Evolutionary conservation across 2,888 invertebrate species (phyloP).

Genomic region (Euplexia lucipara): DNA sequence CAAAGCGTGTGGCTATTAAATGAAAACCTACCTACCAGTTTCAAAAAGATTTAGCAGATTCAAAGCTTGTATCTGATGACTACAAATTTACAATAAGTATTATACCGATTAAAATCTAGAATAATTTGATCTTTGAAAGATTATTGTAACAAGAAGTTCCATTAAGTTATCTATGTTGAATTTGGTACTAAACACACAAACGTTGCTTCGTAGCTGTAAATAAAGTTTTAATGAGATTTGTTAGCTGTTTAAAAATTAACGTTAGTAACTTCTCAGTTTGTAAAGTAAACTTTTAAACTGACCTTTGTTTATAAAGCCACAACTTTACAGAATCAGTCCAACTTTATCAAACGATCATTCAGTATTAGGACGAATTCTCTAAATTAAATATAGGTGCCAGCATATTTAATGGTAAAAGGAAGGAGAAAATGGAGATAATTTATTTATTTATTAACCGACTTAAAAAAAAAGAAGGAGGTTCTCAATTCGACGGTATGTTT

Average conservation of each 20-base stretch:
- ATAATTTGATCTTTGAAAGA: background rate
- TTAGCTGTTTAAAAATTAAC: conserved; percentile 7
- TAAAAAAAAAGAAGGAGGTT: no score
- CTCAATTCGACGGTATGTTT: no score
- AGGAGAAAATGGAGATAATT: no score
- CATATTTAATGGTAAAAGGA: no score
- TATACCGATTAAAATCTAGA: conserved; percentile 3
- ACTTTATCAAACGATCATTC: background rate
- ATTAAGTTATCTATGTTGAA: conserved; percentile 1
- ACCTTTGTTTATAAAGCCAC: background rate
- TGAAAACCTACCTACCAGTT: conserved; percentile 37
- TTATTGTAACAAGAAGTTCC: conserved; percentile 1
- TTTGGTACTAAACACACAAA: background rate
- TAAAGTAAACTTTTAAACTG: no score
- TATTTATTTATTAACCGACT: no score
- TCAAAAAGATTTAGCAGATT: conserved; percentile 33
- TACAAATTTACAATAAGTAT: conserved; percentile 24
- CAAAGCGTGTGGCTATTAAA: conserved; percentile 36
- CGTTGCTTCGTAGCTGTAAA: conserved; percentile 11
- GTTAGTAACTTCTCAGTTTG: background rate
- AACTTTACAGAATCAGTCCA: background rate
- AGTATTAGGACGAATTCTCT: background rate
- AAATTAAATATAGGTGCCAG: background rate
- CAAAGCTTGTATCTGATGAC: conserved; percentile 5
- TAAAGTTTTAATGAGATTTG: conserved; percentile 48